Percentiles rank a stretch among this genome's conserved stretches.
Evolutionary conservation across 2,888 invertebrate species (phyloP).

Genomic region (Athalia rosae): DNA sequence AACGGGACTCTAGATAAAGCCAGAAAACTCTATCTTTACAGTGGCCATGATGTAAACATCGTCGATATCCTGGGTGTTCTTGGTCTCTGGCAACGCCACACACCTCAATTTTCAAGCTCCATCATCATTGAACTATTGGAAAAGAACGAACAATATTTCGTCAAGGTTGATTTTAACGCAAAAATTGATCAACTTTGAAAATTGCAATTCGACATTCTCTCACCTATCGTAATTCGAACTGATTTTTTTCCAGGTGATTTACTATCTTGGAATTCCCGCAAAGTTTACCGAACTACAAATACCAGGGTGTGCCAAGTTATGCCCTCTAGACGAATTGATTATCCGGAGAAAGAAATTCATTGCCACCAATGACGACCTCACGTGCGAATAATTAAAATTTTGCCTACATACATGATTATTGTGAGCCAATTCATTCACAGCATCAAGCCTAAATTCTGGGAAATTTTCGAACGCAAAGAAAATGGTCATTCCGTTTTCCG

Average conservation of each 20-base stretch:
- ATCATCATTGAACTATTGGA: conserved; percentile 21
- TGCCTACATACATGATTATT: too few species aligned
- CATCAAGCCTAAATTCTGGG: too few species aligned
- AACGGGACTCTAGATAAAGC: not conserved
- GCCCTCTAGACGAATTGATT: conserved; percentile 75
- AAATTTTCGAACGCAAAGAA: too few species aligned
- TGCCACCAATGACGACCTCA: conserved; percentile 71
- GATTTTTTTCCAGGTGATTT: conserved; percentile 72
- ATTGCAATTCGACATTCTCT: not conserved
- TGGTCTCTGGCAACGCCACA: not conserved
- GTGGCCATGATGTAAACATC: not conserved
- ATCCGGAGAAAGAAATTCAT: conserved; percentile 73
- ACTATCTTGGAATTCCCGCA: conserved; percentile 72
- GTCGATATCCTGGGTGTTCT: not conserved
- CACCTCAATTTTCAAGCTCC: not conserved
- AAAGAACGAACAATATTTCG: conserved; percentile 3
- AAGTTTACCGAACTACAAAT: conserved; percentile 71
- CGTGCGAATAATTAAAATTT: conserved; percentile 28
- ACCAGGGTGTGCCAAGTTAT: conserved; percentile 74
- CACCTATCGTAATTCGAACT: not conserved
- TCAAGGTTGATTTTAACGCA: not conserved
- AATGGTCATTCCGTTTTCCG: too few species aligned
- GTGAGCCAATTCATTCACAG: too few species aligned
- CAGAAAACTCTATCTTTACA: conserved; percentile 4
- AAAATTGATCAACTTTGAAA: too few species aligned